phyloP scores from a whole-genome alignment of 2,888 invertebrate genomes.

The Brachypalpus laphriformis region DNA sequence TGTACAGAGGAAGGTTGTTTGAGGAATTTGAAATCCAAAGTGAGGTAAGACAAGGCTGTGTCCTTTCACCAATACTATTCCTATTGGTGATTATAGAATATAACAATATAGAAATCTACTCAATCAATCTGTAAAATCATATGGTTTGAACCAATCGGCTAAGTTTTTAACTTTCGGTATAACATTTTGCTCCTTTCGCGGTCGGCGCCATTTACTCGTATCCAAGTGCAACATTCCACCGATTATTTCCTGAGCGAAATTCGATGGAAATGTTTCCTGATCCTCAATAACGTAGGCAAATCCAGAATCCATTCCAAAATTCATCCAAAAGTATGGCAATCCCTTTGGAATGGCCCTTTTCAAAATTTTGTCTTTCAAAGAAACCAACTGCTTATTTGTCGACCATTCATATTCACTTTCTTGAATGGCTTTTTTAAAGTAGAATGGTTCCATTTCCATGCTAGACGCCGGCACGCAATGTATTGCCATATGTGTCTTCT shows the following conservation, averaged over 20 bases:
- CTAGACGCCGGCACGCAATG: slow-evolving; percentile 94
- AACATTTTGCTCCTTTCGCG: slow-evolving; percentile 85
- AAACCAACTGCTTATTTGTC: slow-evolving; percentile 95
- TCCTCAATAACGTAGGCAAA: slow-evolving; percentile 99
- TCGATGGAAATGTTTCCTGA: slow-evolving; percentile 91
- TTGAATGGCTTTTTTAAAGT: slow-evolving; percentile 98
- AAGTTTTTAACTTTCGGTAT: slow-evolving; percentile 88
- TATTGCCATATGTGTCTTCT: slow-evolving; percentile 92
- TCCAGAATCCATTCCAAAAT: slow-evolving; percentile 95
- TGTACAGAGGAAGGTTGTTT: too few relatives aligned
- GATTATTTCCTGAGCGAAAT: slow-evolving; percentile 98
- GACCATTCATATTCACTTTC: slow-evolving; percentile 98
- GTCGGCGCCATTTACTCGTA: slow-evolving; percentile 93
- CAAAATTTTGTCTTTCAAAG: slow-evolving; percentile 88
- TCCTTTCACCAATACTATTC: too few relatives aligned
- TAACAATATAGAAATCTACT: neutral
- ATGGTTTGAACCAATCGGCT: slow-evolving; percentile 88
- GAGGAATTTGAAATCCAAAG: too few relatives aligned
- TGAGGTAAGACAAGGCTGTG: too few relatives aligned
- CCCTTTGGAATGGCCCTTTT: slow-evolving; percentile 94
- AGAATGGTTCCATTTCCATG: slow-evolving; percentile 96
- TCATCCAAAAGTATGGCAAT: slow-evolving; percentile 96
- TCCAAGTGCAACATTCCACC: slow-evolving; percentile 97
- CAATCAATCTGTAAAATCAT: slow-evolving; percentile 84
- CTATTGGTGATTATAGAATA: too few relatives aligned